Evolutionary conservation across 2,797 vertebrate genomes (phyloP).

Genomic region (Cirrhinus mrigala): DNA sequence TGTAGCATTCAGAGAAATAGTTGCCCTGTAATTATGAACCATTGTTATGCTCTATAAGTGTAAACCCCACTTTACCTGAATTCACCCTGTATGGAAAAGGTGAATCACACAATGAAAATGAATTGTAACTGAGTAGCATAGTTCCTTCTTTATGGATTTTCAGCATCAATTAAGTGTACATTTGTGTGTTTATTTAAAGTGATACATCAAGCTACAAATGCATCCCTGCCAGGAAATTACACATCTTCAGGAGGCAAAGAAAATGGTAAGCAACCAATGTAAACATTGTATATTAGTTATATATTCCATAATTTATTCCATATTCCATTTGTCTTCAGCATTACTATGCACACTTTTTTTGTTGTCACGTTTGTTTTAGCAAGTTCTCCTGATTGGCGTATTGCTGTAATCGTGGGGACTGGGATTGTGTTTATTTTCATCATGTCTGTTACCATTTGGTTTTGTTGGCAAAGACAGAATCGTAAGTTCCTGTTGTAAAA

Average conservation of each 20-base stretch:
- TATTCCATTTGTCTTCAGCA: background rate
- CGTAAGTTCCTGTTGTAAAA: background rate
- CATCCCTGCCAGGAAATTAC: background rate
- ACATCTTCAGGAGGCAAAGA: background rate
- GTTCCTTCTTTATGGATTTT: background rate
- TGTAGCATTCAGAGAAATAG: too few relatives aligned
- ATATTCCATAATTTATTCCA: background rate
- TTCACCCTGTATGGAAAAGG: background rate
- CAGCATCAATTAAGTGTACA: background rate
- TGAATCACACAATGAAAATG: background rate
- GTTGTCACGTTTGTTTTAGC: constrained; percentile 5
- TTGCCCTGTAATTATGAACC: too few relatives aligned
- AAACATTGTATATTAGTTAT: background rate
- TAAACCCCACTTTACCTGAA: too few relatives aligned
- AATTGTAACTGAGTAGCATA: background rate
- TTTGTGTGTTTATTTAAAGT: constrained; percentile 9
- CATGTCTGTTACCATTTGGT: background rate
- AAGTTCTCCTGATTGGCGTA: background rate
- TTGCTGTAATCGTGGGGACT: background rate
- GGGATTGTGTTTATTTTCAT: background rate
- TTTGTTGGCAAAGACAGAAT: too few relatives aligned
- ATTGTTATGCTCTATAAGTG: too few relatives aligned
- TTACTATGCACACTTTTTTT: background rate
- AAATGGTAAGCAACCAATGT: background rate
- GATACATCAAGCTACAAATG: background rate